phyloP scores from a whole-genome alignment of 37 sponge, comb jelly and placozoan species.

The Haliclona indistincta region DNA sequence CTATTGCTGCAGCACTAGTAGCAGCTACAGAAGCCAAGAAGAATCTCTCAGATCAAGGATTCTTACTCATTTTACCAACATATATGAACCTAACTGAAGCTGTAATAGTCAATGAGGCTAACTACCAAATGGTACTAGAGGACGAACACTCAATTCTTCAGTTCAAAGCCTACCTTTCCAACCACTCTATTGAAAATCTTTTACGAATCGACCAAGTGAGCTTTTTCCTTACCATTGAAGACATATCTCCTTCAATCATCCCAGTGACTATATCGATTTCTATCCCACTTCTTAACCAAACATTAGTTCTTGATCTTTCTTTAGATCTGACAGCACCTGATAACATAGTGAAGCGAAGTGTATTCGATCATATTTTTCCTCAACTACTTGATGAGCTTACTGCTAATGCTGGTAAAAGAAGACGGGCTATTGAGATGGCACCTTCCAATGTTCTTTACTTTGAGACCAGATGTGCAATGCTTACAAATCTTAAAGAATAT shows the following conservation, averaged over 20 bases:
- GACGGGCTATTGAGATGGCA: not conserved
- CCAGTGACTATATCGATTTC: not conserved
- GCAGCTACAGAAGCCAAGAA: not conserved
- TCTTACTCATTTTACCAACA: too few species aligned
- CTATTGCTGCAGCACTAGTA: not conserved
- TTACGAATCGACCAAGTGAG: not conserved
- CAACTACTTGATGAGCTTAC: not conserved
- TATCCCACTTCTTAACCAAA: not conserved
- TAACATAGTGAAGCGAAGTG: not conserved
- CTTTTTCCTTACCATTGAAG: not conserved
- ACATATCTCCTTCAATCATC: not conserved
- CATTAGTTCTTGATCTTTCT: not conserved
- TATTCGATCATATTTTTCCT: not conserved
- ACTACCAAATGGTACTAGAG: not conserved
- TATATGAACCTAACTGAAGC: not conserved
- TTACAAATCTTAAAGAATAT: not conserved
- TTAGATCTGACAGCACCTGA: not conserved
- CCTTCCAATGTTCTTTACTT: not conserved
- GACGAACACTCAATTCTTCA: not conserved
- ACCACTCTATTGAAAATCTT: not conserved
- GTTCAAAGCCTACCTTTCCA: not conserved
- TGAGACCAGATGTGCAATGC: not conserved
- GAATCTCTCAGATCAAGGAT: not conserved
- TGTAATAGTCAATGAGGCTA: not conserved
- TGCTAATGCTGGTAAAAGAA: not conserved